Conservation (phyloP, 2,888 invertebrate species). For the Drosophila bunnanda region DNA sequence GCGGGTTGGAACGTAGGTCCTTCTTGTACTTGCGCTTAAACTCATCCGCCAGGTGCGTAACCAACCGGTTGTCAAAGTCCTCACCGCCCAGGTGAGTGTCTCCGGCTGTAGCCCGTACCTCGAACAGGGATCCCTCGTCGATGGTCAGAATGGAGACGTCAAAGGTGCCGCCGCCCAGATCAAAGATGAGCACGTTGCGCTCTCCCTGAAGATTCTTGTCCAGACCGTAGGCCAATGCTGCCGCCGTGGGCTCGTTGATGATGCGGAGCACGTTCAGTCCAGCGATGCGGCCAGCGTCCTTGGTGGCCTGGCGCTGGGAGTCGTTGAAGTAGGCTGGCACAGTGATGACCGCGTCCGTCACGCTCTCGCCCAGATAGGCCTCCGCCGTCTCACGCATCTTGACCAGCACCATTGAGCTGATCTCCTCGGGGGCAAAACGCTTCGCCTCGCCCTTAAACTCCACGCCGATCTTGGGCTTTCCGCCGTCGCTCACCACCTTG, state of each 20-base stretch:
- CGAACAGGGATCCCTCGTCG: constrained; percentile 94
- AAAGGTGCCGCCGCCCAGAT: constrained; percentile 92
- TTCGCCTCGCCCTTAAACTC: constrained; percentile 95
- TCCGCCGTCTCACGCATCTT: constrained; percentile 97
- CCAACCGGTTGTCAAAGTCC: constrained; percentile 94
- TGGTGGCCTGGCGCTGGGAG: constrained; percentile 95
- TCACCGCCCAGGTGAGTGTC: constrained; percentile 97
- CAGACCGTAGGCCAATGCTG: constrained; percentile 95
- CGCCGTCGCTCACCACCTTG: constrained; percentile 91
- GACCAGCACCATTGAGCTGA: constrained; percentile 95
- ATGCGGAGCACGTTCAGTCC: constrained; percentile 95
- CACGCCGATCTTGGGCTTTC: constrained; percentile 93
- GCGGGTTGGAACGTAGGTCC: constrained; percentile 88
- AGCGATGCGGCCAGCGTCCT: constrained; percentile 95
- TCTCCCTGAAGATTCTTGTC: constrained; percentile 93
- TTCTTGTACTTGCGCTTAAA: constrained; percentile 92
- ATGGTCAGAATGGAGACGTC: constrained; percentile 97
- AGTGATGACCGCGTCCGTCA: constrained; percentile 94
- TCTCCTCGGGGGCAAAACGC: constrained; percentile 94
- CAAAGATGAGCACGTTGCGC: constrained; percentile 90
- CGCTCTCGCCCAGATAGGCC: constrained; percentile 92
- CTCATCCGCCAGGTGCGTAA: constrained; percentile 93
- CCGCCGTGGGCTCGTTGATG: constrained; percentile 96
- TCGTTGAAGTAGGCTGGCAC: constrained; percentile 96
- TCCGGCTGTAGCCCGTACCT: constrained; percentile 98